These are phyloP conservation scores for Drosophila anomelani DNA, from an alignment of 2,888 invertebrate genomes.

Conservation along the genomic window DNA sequence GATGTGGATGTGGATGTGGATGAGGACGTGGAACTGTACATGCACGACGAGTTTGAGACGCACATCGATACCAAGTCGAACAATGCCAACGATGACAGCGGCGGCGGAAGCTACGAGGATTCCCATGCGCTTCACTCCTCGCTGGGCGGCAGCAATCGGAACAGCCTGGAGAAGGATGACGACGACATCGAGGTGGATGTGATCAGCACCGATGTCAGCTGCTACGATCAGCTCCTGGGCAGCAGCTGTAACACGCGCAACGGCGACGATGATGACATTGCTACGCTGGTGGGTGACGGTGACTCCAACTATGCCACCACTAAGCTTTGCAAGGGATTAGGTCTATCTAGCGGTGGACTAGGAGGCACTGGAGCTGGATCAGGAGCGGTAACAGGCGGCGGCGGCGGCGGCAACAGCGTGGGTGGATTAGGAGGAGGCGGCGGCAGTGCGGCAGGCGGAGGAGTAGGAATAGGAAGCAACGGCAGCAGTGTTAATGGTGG, in stretches of 20 bases:
- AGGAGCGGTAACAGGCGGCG: slow-evolving; percentile 14
- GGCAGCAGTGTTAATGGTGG: slow-evolving; percentile 33
- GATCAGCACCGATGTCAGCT: slow-evolving; percentile 84
- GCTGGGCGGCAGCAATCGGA: slow-evolving; percentile 83
- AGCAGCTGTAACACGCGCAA: slow-evolving; percentile 82
- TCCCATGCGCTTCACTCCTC: slow-evolving; percentile 84
- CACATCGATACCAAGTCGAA: slow-evolving; percentile 82
- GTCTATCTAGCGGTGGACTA: slow-evolving; percentile 1
- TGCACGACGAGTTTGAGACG: slow-evolving; percentile 83
- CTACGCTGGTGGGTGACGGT: slow-evolving; percentile 80
- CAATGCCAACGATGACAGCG: slow-evolving; percentile 84
- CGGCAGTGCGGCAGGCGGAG: not conserved
- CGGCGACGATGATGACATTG: slow-evolving; percentile 81
- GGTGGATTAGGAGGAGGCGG: slow-evolving; percentile 5
- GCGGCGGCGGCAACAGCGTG: slow-evolving; percentile 24
- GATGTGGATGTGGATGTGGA: slow-evolving; percentile 67
- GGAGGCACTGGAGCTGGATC: not conserved
- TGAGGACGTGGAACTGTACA: slow-evolving; percentile 73
- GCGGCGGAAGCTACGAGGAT: slow-evolving; percentile 84
- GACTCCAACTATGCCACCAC: slow-evolving; percentile 58
- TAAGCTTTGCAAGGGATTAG: slow-evolving; percentile 60
- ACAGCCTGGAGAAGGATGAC: slow-evolving; percentile 84
- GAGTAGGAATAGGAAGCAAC: slow-evolving; percentile 20
- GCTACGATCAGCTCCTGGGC: slow-evolving; percentile 83
- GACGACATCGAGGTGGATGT: slow-evolving; percentile 84